phyloP scores from a whole-genome alignment of 2,797 vertebrate species.

The Alcedo atthis region DNA sequence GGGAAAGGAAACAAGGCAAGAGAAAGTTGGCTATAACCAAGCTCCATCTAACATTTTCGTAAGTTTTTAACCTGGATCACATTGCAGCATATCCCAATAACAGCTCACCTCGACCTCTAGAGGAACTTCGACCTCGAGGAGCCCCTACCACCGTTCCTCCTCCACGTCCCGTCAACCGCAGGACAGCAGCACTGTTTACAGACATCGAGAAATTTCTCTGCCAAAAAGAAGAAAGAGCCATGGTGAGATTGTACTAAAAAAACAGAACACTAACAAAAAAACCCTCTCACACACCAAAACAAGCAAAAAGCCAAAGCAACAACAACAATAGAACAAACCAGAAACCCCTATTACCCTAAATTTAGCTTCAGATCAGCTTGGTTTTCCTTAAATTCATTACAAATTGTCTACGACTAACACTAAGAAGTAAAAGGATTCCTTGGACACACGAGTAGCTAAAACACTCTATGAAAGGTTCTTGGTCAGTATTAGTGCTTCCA shows the following conservation, averaged over 20 bases:
- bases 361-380: not conserved
- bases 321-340: not conserved
- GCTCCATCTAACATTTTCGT: not conserved
- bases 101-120: constrained; percentile 94
- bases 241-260: not conserved
- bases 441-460: not conserved
- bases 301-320: no score
- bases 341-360: not conserved
- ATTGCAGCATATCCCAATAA: not conserved
- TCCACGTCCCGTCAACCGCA: constrained; percentile 92
- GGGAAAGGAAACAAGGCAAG: not conserved
- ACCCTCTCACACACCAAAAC: not conserved
- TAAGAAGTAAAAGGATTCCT: not conserved
- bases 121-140: constrained; percentile 97
- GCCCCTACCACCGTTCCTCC: constrained; percentile 92
- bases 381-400: not conserved
- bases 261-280: not conserved
- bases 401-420: not conserved
- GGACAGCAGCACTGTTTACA: constrained; percentile 97
- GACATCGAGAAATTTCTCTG: constrained; percentile 99
- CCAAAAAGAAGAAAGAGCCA: constrained; percentile 52
- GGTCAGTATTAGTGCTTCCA: not conserved
- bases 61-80: not conserved
- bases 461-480: not conserved
- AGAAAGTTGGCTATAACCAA: not conserved